Base-by-base conservation (phyloP, 1,140 invertebrate species). In the Bombus turneri region DNA sequence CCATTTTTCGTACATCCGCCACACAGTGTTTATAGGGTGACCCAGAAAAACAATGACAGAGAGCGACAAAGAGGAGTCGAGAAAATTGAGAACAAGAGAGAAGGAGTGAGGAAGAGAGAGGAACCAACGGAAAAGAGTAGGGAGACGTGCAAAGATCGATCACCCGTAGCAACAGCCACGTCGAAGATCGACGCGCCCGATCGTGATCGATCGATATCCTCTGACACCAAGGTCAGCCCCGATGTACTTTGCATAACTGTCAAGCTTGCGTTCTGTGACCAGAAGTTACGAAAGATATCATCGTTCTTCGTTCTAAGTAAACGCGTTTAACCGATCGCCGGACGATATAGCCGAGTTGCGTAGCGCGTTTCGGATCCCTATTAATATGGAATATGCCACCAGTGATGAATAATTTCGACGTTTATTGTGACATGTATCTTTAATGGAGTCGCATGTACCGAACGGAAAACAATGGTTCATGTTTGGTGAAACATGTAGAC, bases 1-100 rank as follows among this genome's bases (percentile, higher is more conserved):
- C 72, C 71, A 72, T 88, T 87, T 82, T 81, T 87, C 82, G 77
- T 68, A 22, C 75, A 82, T 39, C 74, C 85, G 43, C 81, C 82
- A 66, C 84, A 73, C 41, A 73, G 79, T 93, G 90, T 93, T 93
- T 91, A 93, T 92, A 92, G 92, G 91, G 87, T 94, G 93, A 93
- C 92, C 93, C 93, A 93, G 91, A 94, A 94, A 94, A 94, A 94
- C 93, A 93, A 90, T 77, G 41, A 34, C 73, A 41, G 15, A 13
- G 37, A 62, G n/a, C 68, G 59, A 43, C 28, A 12, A 28, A 25
- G 71, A 68, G 28, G 59, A 53, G 64, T 10, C 41, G 47, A 39
- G 71, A n/a, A 43, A 37, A 66, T 37, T 22, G n/a, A 28, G 47
- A 72, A 39, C 5, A 39, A 53, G 47, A 22, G 18, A 34, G 18